Percentiles rank a stretch among this genome's conserved stretches.
Evolutionary conservation across 2,797 vertebrate genomes (phyloP).

Genomic region (Xyrichtys novacula): DNA sequence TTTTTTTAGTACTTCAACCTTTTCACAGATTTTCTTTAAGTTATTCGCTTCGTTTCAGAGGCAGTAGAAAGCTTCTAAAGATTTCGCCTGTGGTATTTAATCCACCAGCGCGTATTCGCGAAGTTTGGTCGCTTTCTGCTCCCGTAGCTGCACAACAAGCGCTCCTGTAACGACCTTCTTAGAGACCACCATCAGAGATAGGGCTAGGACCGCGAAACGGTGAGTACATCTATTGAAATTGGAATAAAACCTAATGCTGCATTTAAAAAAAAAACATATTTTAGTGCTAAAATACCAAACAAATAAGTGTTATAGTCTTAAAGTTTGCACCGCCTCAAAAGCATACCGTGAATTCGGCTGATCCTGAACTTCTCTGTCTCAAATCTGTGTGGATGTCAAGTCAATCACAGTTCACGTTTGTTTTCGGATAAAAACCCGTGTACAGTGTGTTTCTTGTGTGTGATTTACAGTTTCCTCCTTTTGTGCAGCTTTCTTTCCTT

Average conservation of each 20-base stretch:
- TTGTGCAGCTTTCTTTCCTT: neutral
- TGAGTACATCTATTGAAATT: too few relatives aligned
- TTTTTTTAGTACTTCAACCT: too few relatives aligned
- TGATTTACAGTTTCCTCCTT: neutral
- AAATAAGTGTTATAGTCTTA: fast-evolving
- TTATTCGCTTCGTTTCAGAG: too few relatives aligned
- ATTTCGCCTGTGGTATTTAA: neutral
- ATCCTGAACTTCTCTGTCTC: too few relatives aligned
- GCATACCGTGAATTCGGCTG: too few relatives aligned
- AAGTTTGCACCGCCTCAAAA: too few relatives aligned
- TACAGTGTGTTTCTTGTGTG: neutral
- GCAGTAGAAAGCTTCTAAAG: too few relatives aligned
- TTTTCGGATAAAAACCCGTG: neutral
- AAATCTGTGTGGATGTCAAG: too few relatives aligned
- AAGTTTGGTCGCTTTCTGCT: neutral
- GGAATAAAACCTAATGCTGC: too few relatives aligned
- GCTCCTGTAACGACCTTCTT: neutral
- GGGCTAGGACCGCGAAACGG: neutral
- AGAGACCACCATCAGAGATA: neutral
- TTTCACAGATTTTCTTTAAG: too few relatives aligned
- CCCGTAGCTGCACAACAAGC: conserved; percentile 19
- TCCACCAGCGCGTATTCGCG: fast-evolving
- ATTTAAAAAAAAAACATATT: fast-evolving
- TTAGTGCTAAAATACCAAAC: neutral
- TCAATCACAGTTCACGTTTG: neutral